Conservation (phyloP, 2,888 invertebrate genomes). For the Netelia fuscicornis region DNA sequence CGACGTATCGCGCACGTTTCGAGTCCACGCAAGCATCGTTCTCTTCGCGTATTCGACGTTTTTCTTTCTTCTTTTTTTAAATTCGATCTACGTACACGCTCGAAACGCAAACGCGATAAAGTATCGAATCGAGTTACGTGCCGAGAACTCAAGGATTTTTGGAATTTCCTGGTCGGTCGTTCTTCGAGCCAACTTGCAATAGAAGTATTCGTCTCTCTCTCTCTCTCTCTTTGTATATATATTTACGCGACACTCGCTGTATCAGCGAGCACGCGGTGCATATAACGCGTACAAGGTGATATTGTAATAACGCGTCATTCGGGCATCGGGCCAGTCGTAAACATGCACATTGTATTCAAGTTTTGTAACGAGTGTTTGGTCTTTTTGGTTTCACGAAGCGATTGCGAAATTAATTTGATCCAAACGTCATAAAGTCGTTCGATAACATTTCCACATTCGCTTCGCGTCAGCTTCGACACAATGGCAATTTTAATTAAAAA, state of each 20-base stretch:
- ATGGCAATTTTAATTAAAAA: too few relatives aligned
- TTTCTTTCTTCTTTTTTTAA: slow-evolving; percentile 3
- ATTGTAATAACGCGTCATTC: slow-evolving; percentile 54
- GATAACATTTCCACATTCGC: too few relatives aligned
- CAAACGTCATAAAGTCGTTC: not conserved
- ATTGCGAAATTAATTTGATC: slow-evolving; percentile 5
- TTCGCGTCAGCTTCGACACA: too few relatives aligned
- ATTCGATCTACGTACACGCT: not conserved
- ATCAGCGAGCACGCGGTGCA: not conserved
- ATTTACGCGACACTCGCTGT: slow-evolving; percentile 7
- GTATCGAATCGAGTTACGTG: not conserved
- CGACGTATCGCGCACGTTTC: slow-evolving; percentile 23
- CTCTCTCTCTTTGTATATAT: slow-evolving; percentile 27
- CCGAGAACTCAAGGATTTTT: not conserved
- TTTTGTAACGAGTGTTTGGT: slow-evolving; percentile 1
- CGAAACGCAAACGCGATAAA: not conserved
- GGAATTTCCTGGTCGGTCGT: slow-evolving; percentile 3
- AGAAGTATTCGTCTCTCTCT: not conserved
- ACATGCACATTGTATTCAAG: slow-evolving; percentile 27
- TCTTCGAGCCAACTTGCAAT: not conserved
- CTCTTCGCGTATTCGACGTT: not conserved
- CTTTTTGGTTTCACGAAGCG: not conserved
- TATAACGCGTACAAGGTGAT: slow-evolving; percentile 11
- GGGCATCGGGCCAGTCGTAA: slow-evolving; percentile 41
- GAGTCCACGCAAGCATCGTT: slow-evolving; percentile 22